Conservation (phyloP, 2,888 invertebrate species). For the Caenorhabditis parvicauda region DNA sequence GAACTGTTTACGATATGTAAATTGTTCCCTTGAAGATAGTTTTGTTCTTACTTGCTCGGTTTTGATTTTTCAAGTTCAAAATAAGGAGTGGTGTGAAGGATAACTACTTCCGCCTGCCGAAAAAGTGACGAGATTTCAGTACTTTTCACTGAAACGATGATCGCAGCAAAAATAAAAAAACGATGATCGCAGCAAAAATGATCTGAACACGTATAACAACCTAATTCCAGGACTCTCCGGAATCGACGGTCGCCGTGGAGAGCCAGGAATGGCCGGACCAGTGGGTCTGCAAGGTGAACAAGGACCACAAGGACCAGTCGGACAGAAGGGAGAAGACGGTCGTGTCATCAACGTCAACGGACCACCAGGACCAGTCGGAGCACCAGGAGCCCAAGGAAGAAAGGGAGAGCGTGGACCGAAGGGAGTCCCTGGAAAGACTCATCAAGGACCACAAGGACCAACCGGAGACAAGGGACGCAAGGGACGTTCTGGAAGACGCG, state of each 20-base stretch:
- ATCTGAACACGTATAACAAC: no score
- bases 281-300: conserved; percentile 46
- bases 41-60: no score
- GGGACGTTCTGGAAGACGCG: conserved; percentile 43
- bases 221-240: conserved; percentile 43
- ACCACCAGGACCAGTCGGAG: conserved; percentile 35
- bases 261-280: conserved; percentile 56
- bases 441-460: conserved; percentile 42
- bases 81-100: no score
- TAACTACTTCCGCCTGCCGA: no score
- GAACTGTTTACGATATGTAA: no score
- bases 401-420: conserved; percentile 45
- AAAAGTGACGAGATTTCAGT: no score
- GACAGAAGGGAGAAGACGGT: conserved; percentile 43
- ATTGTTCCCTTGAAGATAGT: no score
- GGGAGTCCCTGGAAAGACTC: conserved; percentile 38
- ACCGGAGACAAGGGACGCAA: conserved; percentile 35
- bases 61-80: no score
- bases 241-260: conserved; percentile 51
- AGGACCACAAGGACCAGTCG: conserved; percentile 35
- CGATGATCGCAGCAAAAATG: no score
- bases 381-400: conserved; percentile 35
- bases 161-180: no score
- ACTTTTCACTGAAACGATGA: no score
- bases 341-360: conserved; percentile 33